phyloP scores from a whole-genome alignment of 2,888 invertebrate species.

The Parthenolecanium corni region DNA sequence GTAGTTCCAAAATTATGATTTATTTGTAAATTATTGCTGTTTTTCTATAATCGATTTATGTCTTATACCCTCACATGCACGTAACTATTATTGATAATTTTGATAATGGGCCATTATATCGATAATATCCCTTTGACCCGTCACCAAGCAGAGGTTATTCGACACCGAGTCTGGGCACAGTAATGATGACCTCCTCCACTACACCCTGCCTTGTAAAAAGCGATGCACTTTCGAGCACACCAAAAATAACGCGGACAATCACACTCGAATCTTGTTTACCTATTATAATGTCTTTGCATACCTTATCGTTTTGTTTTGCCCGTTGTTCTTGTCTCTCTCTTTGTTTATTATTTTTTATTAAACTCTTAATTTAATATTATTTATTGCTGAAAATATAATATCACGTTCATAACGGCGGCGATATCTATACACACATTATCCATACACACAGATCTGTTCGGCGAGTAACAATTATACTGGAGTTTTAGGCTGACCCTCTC shows the following conservation, averaged over 20 bases:
- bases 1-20: too few relatives aligned
- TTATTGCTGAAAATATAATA: constrained; percentile 26
- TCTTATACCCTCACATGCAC: too few relatives aligned
- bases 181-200: too few relatives aligned
- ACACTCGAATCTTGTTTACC: constrained; percentile 4
- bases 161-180: too few relatives aligned
- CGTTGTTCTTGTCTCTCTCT: neutral
- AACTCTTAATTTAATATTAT: constrained; percentile 28
- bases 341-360: constrained; percentile 5
- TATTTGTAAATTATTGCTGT: too few relatives aligned
- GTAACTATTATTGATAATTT: too few relatives aligned
- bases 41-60: too few relatives aligned
- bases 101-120: too few relatives aligned
- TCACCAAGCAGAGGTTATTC: too few relatives aligned
- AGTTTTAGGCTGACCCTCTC: neutral
- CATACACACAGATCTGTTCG: neutral
- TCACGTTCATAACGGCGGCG: constrained; percentile 19
- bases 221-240: constrained; percentile 2
- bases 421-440: constrained; percentile 6
- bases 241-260: neutral
- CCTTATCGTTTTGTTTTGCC: neutral
- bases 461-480: constrained; percentile 23
- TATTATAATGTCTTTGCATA: neutral
- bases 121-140: too few relatives aligned
- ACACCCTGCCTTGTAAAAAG: neutral